Base-by-base conservation (phyloP, 2,888 invertebrate species). In the Pasiphila rectangulata region DNA sequence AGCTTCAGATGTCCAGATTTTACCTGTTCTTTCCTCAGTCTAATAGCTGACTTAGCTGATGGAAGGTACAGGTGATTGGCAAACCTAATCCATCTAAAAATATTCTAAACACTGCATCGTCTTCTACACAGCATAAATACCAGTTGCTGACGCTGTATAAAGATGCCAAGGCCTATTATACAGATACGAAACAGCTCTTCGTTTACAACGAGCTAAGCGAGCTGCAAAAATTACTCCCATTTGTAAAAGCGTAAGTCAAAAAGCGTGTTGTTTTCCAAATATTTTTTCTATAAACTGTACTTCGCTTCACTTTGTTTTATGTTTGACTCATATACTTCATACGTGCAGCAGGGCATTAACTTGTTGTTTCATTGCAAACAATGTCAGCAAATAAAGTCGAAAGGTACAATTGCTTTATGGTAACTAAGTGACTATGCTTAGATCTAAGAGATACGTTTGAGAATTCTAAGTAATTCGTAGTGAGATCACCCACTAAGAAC, bases 291-390 rank as follows among this genome's bases (percentile, higher is more conserved):
- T 9, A 13, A 2, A 16, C 32, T 32, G 32, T 32, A 32, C n/a
- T n/a, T n/a, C n/a, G n/a, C n/a, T n/a, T n/a, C 32, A 21, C 32
- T 17, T 32, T 10, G 69, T 73, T 77, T 80, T 75, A 77, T 79
- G 67, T 70, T 83, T 84, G 83, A 86, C 75, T 85, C 84, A 86
- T 81, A 81, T 81, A 56, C 52, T 57, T 54, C 52, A 73, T 75
- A 82, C 83, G 79, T 80, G 81, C 72, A 76, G 56, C 72, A 74
- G 83, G 79, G 78, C 78, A 79, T 79, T 86, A 81, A 85, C 83
- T 79, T 77, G 70, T 75, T 77, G 80, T 81, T 81, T 81, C 75
- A 79, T 80, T 72, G 77, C 74, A 70, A 76, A 79, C 75, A 79
- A 78, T 74, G 70, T 70, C 61, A 66, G 62, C 62, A 68, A 71